These are phyloP conservation scores for Paracentrotus lividus DNA, from an alignment of 53 echinoderm and acorn worm genomes.

Conservation along the genomic window DNA sequence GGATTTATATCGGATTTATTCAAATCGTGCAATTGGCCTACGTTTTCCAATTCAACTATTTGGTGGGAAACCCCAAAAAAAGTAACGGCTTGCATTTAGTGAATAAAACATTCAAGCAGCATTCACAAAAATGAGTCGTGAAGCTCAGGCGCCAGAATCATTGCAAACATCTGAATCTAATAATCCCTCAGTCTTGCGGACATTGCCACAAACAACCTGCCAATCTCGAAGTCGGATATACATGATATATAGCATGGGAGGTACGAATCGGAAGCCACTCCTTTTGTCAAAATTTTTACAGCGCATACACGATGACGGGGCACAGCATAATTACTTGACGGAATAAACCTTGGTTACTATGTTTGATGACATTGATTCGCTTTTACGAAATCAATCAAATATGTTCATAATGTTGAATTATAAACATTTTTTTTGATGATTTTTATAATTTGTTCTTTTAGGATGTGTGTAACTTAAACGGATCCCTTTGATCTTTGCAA, in stretches of 20 bases:
- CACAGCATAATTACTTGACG: neutral
- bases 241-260: neutral
- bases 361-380: too few species aligned
- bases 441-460: too few species aligned
- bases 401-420: too few species aligned
- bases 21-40: too few species aligned
- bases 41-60: too few species aligned
- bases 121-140: neutral
- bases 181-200: neutral
- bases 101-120: neutral
- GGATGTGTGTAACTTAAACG: too few species aligned
- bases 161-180: neutral
- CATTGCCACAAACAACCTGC: neutral
- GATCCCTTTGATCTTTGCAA: too few species aligned
- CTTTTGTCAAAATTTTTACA: neutral
- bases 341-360: too few species aligned
- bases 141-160: slow-evolving; percentile 16
- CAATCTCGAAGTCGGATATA: neutral
- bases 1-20: too few species aligned
- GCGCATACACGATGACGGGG: neutral
- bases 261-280: slow-evolving; percentile 23
- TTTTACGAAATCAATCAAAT: too few species aligned
- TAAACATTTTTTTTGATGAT: too few species aligned
- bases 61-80: neutral
- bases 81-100: neutral